Conservation (phyloP, 2,113 vertebrate species). For the Mellivora capensis region DNA sequence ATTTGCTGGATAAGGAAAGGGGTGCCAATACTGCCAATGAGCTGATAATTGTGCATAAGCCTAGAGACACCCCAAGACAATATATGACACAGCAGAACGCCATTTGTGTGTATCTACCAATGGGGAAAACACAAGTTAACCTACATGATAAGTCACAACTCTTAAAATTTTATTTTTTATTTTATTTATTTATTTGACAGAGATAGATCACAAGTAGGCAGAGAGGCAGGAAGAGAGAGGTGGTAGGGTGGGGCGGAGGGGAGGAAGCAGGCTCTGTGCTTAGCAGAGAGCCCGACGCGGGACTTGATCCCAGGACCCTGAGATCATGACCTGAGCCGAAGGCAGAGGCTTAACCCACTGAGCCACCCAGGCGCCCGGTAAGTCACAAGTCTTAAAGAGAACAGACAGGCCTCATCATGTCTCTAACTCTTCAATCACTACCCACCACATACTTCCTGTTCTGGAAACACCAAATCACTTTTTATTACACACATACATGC, state of each 20-base stretch:
- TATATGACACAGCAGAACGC: background rate
- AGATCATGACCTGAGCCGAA: too few species aligned
- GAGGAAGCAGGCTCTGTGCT: too few species aligned
- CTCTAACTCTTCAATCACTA: background rate
- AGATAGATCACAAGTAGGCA: too few species aligned
- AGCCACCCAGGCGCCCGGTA: too few species aligned
- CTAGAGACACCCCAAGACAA: background rate
- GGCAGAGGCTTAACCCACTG: too few species aligned
- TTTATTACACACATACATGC: background rate
- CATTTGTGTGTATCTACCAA: background rate
- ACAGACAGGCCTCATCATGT: too few species aligned
- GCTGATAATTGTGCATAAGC: background rate
- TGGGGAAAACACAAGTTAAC: background rate
- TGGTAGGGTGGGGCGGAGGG: too few species aligned
- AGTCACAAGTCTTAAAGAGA: background rate
- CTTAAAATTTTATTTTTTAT: background rate
- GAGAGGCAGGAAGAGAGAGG: too few species aligned
- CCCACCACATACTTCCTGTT: background rate
- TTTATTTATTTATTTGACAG: too few species aligned
- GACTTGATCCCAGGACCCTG: too few species aligned
- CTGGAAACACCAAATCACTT: background rate
- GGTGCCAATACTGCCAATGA: background rate
- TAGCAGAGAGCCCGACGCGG: too few species aligned
- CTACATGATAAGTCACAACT: background rate
- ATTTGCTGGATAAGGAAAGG: background rate